Evolutionary conservation across 2,888 invertebrate genomes (phyloP).

Genomic region (Dicycla oo): DNA sequence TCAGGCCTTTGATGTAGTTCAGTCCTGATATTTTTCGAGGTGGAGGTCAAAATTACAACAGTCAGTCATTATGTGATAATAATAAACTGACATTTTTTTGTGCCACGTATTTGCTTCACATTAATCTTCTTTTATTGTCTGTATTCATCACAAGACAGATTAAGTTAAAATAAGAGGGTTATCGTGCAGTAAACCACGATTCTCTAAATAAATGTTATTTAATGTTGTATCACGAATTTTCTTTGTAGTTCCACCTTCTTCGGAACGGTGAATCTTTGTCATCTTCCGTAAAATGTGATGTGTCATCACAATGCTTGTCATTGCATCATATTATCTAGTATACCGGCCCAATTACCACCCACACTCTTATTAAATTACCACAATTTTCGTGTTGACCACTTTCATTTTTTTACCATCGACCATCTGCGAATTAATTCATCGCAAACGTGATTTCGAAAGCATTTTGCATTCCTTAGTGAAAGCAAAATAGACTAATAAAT

Average conservation of each 20-base stretch:
- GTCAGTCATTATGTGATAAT: background rate
- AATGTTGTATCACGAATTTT: background rate
- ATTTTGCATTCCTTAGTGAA: conserved; percentile 73
- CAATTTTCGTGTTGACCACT: conserved; percentile 62
- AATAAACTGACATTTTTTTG: too few species aligned
- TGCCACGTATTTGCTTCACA: background rate
- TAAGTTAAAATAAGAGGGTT: too few species aligned
- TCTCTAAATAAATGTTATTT: background rate
- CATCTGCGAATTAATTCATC: conserved; percentile 67
- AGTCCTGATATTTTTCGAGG: background rate
- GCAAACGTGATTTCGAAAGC: conserved; percentile 71
- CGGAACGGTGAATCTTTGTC: background rate
- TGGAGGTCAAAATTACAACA: background rate
- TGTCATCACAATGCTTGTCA: background rate
- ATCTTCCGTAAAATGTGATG: background rate
- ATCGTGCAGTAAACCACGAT: background rate
- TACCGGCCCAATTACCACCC: conserved; percentile 16
- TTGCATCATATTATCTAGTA: conserved; percentile 25
- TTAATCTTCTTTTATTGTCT: too few species aligned
- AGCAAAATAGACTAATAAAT: conserved; percentile 72
- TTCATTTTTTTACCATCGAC: conserved; percentile 68
- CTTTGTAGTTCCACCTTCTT: background rate
- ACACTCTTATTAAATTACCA: conserved; percentile 42
- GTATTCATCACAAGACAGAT: too few species aligned
- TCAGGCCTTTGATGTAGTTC: too few species aligned